Evolutionary conservation across 30 jellyfish, hydroid and myxozoan species (phyloP).

Genomic region (Hydractinia symbiolongicarpus): DNA sequence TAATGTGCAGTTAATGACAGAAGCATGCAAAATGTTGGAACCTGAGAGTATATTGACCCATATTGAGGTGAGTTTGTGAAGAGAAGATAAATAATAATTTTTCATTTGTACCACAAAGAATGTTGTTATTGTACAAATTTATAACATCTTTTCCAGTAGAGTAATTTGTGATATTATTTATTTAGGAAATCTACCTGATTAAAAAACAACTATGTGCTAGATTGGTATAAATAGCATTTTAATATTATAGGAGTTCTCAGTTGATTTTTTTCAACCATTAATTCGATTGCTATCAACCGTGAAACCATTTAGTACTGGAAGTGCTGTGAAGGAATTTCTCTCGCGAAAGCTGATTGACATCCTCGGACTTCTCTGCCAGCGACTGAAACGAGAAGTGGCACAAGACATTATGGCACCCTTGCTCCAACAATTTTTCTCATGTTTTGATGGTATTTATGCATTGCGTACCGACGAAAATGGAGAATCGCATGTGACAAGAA

Average conservation of each 20-base stretch:
- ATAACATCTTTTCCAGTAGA: no score
- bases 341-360: conserved; percentile 55
- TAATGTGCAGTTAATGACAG: conserved; percentile 36
- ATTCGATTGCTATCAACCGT: conserved; percentile 66
- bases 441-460: conserved; percentile 83
- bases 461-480: conserved; percentile 37
- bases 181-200: no score
- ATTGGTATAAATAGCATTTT: no score
- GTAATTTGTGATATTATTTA: no score
- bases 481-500: conserved; percentile 39
- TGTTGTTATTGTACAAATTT: no score
- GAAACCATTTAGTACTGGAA: conserved; percentile 56
- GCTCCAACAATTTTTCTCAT: conserved; percentile 81
- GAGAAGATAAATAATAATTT: no score
- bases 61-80: conserved; percentile 41
- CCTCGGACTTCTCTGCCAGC: conserved; percentile 56
- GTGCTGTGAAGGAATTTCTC: conserved; percentile 36
- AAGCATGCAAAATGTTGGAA: conserved; percentile 30
- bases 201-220: no score
- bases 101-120: no score
- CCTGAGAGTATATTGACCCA: conserved; percentile 39
- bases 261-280: conserved; percentile 64
- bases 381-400: conserved; percentile 53
- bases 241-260: conserved; percentile 50
- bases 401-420: conserved; percentile 76